Conservation (phyloP, 2,888 invertebrate species). For the Operophtera brumata region DNA sequence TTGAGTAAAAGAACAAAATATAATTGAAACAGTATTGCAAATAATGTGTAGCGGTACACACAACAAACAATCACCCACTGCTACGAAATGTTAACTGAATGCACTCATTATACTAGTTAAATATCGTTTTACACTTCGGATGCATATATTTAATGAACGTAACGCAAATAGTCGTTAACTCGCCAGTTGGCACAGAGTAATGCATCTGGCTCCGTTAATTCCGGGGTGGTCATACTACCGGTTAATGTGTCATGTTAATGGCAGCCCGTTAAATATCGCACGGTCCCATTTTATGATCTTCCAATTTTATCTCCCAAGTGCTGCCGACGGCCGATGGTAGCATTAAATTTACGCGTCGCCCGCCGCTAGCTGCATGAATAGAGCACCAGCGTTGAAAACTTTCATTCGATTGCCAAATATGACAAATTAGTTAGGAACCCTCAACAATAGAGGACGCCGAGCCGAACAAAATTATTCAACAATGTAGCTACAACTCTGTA, state of each 20-base stretch:
- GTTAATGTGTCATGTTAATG: conserved; percentile 69
- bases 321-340: conserved; percentile 20
- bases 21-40: too few species aligned
- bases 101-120: conserved; percentile 27
- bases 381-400: conserved; percentile 10
- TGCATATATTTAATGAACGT: conserved; percentile 48
- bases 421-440: conserved; percentile 26
- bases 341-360: conserved; percentile 23
- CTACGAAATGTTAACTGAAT: conserved; percentile 14
- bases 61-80: conserved; percentile 1
- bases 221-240: conserved; percentile 48
- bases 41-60: not conserved
- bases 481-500: conserved; percentile 30
- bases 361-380: not conserved
- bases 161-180: conserved; percentile 56
- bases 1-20: too few species aligned
- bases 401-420: conserved; percentile 26
- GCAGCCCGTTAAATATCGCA: conserved; percentile 55
- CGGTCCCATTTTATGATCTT: conserved; percentile 59
- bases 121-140: conserved; percentile 34
- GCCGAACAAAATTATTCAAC: conserved; percentile 32
- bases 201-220: conserved; percentile 54
- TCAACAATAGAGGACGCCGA: conserved; percentile 30
- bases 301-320: conserved; percentile 55
- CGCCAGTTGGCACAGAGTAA: conserved; percentile 54